phyloP scores from a whole-genome alignment of 1,140 invertebrate species.

The Sminthurinus signatus region DNA sequence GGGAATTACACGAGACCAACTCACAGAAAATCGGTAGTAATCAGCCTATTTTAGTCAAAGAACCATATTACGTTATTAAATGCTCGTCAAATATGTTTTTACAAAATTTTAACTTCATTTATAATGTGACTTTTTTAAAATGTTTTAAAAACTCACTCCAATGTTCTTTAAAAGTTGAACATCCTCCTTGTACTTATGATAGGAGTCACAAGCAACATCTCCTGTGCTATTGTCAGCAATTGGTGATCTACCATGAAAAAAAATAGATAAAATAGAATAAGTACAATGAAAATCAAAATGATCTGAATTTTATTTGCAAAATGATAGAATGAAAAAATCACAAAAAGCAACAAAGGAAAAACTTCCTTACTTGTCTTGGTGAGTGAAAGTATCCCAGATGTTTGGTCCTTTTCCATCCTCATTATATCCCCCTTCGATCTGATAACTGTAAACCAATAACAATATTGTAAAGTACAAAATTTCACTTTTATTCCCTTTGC shows the following conservation, averaged over 20 bases:
- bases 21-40: slow-evolving; percentile 42
- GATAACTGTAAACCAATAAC: too few relatives aligned
- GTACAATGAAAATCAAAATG: too few relatives aligned
- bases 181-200: slow-evolving; percentile 40
- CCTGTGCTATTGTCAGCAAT: slow-evolving; percentile 52
- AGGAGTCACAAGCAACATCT: slow-evolving; percentile 42
- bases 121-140: too few relatives aligned
- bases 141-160: too few relatives aligned
- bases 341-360: too few relatives aligned
- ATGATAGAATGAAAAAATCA: too few relatives aligned
- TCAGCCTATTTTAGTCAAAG: slow-evolving; percentile 12
- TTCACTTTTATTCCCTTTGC: too few relatives aligned
- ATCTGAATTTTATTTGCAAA: too few relatives aligned
- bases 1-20: slow-evolving; percentile 44
- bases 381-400: slow-evolving; percentile 34
- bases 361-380: slow-evolving; percentile 27
- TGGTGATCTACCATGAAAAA: too few relatives aligned
- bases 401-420: slow-evolving; percentile 46
- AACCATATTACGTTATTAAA: background rate
- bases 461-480: too few relatives aligned
- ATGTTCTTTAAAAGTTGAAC: slow-evolving; percentile 34
- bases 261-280: too few relatives aligned
- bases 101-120: background rate
- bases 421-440: slow-evolving; percentile 67
- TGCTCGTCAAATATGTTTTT: slow-evolving; percentile 44